A percentile compares a stretch with the other conserved stretches of the same genome.
Evolutionary conservation across 2,797 vertebrate genomes (phyloP).

Genomic region (Phataginus tetradactyla): DNA sequence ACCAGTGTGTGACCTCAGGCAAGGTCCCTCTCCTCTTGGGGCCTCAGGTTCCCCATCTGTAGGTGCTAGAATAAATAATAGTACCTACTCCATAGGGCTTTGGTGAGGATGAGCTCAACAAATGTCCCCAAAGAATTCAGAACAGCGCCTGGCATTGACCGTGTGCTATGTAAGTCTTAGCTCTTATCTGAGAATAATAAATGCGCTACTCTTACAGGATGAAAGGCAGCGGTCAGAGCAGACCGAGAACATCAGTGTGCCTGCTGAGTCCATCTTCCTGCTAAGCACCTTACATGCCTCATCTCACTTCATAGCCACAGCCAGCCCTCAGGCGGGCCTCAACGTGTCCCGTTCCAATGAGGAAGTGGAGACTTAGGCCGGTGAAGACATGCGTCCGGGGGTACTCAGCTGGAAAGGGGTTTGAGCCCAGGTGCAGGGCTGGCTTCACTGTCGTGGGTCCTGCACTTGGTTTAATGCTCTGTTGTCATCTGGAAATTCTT

Average conservation of each 20-base stretch:
- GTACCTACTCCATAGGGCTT: neutral
- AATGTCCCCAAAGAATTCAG: neutral
- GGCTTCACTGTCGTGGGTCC: neutral
- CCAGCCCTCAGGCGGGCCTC: neutral
- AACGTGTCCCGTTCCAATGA: neutral
- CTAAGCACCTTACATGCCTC: neutral
- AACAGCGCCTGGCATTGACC: fast-evolving
- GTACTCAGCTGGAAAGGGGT: neutral
- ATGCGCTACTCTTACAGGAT: neutral
- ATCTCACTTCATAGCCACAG: neutral
- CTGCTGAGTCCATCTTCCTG: neutral
- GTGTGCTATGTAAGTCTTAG: neutral
- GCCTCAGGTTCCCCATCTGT: neutral
- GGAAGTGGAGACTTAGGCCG: neutral
- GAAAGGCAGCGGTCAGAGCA: neutral
- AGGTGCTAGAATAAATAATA: neutral
- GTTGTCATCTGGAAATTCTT: neutral
- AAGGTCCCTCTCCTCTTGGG: neutral
- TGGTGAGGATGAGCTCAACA: neutral
- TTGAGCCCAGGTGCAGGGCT: neutral
- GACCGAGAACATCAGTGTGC: neutral
- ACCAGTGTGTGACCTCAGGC: neutral
- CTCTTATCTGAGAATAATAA: neutral
- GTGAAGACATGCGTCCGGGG: neutral
- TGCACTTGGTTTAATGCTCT: neutral